Evolutionary conservation across 2,113 vertebrate species (phyloP), one percentile per base, ranked within the genome.

Genomic region (Callospermophilus lateralis): DNA sequence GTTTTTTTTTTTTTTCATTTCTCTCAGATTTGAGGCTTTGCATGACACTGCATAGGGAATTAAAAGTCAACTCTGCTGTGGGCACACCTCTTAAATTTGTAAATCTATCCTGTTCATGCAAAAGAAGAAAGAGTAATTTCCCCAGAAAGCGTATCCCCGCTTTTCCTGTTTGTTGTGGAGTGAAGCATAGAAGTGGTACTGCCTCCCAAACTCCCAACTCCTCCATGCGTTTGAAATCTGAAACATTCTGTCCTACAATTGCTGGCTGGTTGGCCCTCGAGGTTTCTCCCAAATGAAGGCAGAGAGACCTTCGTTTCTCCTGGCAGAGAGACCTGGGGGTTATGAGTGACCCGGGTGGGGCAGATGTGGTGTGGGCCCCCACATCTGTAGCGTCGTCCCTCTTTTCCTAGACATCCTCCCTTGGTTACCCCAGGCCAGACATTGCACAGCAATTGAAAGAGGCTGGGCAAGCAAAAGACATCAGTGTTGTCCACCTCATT

Each of bases 401-500:
- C 16, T 70, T 48, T 51, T 90, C 34, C 16, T 28, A 9, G 53
- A 73, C 3, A 19, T 13, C 86, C 94, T 42, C 86, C 24, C 76
- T 63, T 58, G 93, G 61, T 72, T 34, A 12, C 24, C 0, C 10
- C 22, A 45, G 16, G 39, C 24, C 70, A 37, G 5, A 45, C 2
- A 51, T 51, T 51, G 2, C 48, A 51, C 48, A 51, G 48, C 48
- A 51, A 1, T 32, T 55, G 93, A 30, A 72, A 53, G 72, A 90
- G 39, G 34, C 17, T 6, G 77, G 0, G 55, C 17, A 74, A 72
- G 95, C 12, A 67, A 28, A 48, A 0, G 0, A 11, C 26, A 30
- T 30, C 48, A 79, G 1, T 1, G 87, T 96, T 96, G 85, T 95
- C 3, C 78, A 92, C 88, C 12, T 55, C 96, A 74, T 96, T 84